Evolutionary conservation across 2,888 invertebrate species (phyloP).

Genomic region (Phytoseiulus persimilis): DNA sequence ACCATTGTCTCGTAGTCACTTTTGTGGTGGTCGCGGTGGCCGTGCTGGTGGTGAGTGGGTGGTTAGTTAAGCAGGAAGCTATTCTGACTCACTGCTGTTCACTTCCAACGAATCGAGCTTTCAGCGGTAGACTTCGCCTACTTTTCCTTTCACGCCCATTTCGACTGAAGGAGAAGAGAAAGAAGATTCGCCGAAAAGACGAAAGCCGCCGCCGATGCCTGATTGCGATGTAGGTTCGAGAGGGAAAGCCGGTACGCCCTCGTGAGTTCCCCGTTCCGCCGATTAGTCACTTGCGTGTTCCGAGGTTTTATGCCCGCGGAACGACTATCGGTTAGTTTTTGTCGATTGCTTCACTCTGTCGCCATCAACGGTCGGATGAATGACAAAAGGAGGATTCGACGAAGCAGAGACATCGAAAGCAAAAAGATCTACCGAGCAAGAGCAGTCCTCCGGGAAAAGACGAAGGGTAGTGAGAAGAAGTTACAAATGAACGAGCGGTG

Average conservation of each 20-base stretch:
- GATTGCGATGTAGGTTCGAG: neutral
- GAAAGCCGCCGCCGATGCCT: neutral
- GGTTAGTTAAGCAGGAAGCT: neutral
- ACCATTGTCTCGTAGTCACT: neutral
- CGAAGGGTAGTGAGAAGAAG: neutral
- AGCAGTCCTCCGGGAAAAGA: neutral
- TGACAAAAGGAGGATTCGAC: neutral
- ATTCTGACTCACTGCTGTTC: neutral
- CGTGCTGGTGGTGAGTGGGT: neutral
- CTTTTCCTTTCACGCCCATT: neutral
- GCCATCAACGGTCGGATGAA: neutral
- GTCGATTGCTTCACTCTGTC: neutral
- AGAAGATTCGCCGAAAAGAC: neutral
- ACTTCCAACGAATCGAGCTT: neutral
- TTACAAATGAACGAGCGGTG: neutral
- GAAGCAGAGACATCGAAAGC: neutral
- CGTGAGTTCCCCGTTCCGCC: neutral
- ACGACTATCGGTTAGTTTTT: neutral
- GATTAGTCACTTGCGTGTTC: neutral
- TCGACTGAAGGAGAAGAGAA: neutral
- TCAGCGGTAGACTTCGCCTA: neutral
- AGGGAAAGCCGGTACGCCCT: neutral
- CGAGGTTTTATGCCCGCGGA: neutral
- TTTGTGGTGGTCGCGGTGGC: neutral
- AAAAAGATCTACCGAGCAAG: neutral